Conservation (phyloP, 37 sponge, comb jelly and placozoan species). For the Eunapius fragilis region DNA sequence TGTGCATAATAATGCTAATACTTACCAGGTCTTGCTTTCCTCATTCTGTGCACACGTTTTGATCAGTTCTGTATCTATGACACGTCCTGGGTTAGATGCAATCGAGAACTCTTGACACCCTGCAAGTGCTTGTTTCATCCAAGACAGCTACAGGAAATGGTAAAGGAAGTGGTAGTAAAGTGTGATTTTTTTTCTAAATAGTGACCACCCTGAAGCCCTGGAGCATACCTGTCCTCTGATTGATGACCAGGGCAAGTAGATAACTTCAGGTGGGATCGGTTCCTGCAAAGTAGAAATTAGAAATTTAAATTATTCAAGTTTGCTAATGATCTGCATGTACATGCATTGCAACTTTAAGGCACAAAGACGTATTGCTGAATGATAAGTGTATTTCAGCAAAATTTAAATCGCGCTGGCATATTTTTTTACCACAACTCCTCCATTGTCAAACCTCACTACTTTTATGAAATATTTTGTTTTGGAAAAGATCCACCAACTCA, state of each 20-base stretch:
- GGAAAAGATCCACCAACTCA: no score
- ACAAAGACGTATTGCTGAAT: no score
- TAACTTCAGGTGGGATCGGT: constrained; percentile 82
- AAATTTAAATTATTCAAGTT: no score
- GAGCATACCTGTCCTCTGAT: constrained; percentile 68
- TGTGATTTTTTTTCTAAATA: not conserved
- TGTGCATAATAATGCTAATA: not conserved
- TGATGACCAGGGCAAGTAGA: constrained; percentile 77
- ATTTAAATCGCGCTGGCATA: no score
- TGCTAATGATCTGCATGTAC: no score
- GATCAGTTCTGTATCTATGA: constrained; percentile 45
- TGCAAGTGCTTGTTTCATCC: constrained; percentile 77
- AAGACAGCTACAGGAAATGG: constrained; percentile 44
- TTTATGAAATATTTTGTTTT: no score
- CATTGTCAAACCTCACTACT: no score
- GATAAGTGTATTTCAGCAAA: no score
- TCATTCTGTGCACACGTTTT: constrained; percentile 36
- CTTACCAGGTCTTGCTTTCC: constrained; percentile 59
- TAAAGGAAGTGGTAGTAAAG: not conserved
- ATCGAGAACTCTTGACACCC: constrained; percentile 90
- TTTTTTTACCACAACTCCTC: no score
- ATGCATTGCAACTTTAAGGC: no score
- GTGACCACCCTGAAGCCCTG: not conserved
- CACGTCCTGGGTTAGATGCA: constrained; percentile 60
- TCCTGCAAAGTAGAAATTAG: constrained; percentile 30